A percentile compares a stretch with the other conserved stretches of the same genome.
Evolutionary conservation across 2,797 vertebrate species (phyloP).

Genomic region (Megalops cyprinoides): DNA sequence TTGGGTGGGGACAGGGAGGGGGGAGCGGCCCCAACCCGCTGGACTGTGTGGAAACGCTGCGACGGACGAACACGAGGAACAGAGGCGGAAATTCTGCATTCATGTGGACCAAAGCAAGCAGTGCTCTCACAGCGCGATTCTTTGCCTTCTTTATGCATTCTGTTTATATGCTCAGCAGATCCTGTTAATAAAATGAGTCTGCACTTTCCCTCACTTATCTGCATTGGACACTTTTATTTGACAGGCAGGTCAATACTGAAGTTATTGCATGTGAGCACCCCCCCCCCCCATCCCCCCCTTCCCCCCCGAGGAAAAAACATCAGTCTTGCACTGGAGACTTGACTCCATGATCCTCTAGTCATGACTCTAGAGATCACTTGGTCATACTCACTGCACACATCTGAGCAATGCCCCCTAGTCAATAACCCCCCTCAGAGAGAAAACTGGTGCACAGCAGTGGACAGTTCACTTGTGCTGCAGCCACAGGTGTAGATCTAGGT

Average conservation of each 20-base stretch:
- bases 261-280: slow-evolving; percentile 55
- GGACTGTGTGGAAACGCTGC: background rate
- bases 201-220: slow-evolving; percentile 2
- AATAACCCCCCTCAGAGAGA: no score
- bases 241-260: slow-evolving; percentile 65
- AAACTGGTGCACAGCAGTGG: no score
- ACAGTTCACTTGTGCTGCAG: no score
- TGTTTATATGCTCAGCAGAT: background rate
- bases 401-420: no score
- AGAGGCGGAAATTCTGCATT: background rate
- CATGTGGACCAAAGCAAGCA: background rate
- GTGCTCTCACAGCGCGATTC: background rate
- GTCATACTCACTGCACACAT: background rate
- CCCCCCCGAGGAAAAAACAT: slow-evolving; percentile 46
- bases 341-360: background rate
- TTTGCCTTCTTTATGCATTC: slow-evolving; percentile 22
- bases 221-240: slow-evolving; percentile 52
- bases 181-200: slow-evolving; percentile 1
- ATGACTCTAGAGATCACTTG: background rate
- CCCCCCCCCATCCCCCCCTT: no score
- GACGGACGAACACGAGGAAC: background rate
- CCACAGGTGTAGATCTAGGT: no score
- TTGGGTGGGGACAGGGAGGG: background rate
- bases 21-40: no score
- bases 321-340: slow-evolving; percentile 29